A percentile compares a stretch with the other conserved stretches of the same genome.
phyloP scores from a whole-genome alignment of 2,797 vertebrate genomes.

The Gallinago solitaria region DNA sequence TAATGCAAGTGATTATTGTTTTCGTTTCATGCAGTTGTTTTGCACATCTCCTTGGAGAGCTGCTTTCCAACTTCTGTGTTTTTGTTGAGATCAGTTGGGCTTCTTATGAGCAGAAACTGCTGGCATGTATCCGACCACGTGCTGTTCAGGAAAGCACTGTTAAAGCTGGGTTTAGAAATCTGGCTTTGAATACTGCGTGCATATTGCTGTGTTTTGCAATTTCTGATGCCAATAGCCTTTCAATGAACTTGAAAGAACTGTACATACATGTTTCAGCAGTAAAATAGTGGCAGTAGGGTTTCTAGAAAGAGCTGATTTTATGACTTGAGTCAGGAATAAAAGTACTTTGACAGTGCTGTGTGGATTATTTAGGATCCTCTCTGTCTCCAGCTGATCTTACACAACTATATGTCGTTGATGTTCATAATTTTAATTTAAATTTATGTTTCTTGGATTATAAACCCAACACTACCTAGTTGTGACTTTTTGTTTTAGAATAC shows the following conservation, averaged over 20 bases:
- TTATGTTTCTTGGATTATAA: neutral
- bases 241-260: neutral
- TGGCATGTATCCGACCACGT: neutral
- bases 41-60: neutral
- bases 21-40: neutral
- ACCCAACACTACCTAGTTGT: neutral
- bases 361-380: neutral
- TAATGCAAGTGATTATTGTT: neutral
- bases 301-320: conserved; percentile 1
- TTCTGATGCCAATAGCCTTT: neutral
- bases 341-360: neutral
- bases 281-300: neutral
- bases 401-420: neutral
- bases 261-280: neutral
- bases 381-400: neutral
- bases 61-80: neutral
- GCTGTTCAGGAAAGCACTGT: neutral
- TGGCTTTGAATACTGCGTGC: neutral
- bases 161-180: neutral
- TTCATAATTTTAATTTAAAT: neutral
- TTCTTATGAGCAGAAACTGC: neutral
- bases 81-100: neutral
- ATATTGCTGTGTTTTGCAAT: neutral
- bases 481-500: neutral
- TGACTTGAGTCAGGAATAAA: neutral